Evolutionary conservation across 2,888 invertebrate genomes (phyloP), one percentile per base, ranked within the genome.

Genomic region (Calliopum simillimum): DNA sequence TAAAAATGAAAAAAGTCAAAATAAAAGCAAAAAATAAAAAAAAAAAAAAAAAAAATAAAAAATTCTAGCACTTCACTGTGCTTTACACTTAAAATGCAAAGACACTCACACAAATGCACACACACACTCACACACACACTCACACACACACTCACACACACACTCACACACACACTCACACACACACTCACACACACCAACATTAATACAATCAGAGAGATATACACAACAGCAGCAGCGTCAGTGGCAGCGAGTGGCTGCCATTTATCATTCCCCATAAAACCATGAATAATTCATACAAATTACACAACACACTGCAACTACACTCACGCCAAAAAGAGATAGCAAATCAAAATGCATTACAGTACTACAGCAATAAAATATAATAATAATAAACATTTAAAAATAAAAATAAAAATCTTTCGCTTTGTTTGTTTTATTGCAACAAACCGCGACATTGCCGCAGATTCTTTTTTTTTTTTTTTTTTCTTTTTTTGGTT

Each of bases 231-330:
- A 21, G 13, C 23, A 19, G 16, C 11, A 19, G 4, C 53, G 8
- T n/a, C 59, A 43, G 16, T 6, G 16, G 25, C 25, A 51, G 56
- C 55, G 66, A 66, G 66, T 66, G 56, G 44, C 66, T 46, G 66
- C 66, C 75, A 75, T 75, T 75, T 75, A 73, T 75, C 72, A 75
- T 72, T 68, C 72, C 67, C 70, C 70, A 68, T 73, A 72, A 75
- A 72, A 68, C 49, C 75, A 75, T 75, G 73, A 75, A 75, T 75
- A 71, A 73, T 73, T 73, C 72, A 73, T 70, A 69, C 75, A 75
- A 75, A 75, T 75, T 72, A 71, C 71, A 72, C 47, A 25, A 51
- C 49, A n/a, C 47, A 43, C 14, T 12, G 43, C 56, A 58, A n/a
- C 13, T 33, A 25, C 11, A n/a, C 16, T 4, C 14, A 4, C n/a